These are phyloP conservation scores for Thunnus maccoyii DNA, from an alignment of 2,113 vertebrate species.

Conservation along the genomic window DNA sequence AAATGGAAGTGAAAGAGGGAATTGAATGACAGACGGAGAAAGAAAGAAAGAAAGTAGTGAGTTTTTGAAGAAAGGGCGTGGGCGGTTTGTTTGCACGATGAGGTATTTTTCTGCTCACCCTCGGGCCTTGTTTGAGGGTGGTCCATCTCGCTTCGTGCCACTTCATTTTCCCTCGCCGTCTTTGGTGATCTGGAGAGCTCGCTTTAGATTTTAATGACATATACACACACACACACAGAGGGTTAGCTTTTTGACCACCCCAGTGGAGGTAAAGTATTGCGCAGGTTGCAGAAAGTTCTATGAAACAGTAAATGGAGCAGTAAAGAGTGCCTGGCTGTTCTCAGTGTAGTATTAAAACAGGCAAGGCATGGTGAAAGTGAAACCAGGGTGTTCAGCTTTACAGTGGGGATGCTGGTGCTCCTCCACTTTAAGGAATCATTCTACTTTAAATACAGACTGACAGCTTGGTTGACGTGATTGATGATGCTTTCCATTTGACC, in stretches of 20 bases:
- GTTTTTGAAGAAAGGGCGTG: constrained; percentile 32
- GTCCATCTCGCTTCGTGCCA: constrained; percentile 56
- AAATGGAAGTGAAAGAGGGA: neutral
- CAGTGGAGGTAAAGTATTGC: constrained; percentile 40
- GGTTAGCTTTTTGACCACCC: constrained; percentile 51
- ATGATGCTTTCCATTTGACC: neutral
- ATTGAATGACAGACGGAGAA: constrained; percentile 7
- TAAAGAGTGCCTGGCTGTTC: constrained; percentile 39
- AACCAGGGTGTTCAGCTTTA: neutral
- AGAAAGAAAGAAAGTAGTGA: constrained; percentile 2
- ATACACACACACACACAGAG: constrained; percentile 12
- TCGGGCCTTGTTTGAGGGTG: constrained; percentile 68
- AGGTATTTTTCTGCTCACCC: constrained; percentile 44
- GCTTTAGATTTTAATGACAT: constrained; percentile 46
- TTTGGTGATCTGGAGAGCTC: constrained; percentile 42
- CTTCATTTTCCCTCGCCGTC: constrained; percentile 39
- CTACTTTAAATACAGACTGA: neutral
- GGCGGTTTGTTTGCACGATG: constrained; percentile 67
- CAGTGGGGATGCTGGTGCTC: neutral
- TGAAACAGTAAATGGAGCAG: constrained; percentile 49
- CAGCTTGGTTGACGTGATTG: neutral
- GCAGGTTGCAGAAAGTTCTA: constrained; percentile 45
- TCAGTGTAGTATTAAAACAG: constrained; percentile 29
- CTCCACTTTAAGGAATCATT: neutral
- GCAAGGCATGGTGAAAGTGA: constrained; percentile 10